Evolutionary conservation across 2,888 invertebrate species (phyloP), one percentile per base, ranked within the genome.

Genomic region (Pyrrhia umbra): DNA sequence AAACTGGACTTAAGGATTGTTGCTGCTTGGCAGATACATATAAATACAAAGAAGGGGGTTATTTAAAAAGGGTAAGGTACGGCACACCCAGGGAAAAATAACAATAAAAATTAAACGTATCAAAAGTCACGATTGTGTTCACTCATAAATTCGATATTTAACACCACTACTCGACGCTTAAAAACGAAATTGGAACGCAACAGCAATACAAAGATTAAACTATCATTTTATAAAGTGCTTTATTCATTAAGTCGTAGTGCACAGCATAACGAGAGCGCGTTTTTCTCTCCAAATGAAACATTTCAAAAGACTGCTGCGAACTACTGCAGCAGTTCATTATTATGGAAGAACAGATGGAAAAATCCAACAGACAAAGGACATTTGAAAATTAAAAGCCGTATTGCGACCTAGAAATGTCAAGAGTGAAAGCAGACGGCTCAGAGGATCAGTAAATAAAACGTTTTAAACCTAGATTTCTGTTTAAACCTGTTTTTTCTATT

Each of bases 321-420:
- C 85, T 80, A 82, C 75, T 85, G 75, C 71, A 72, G 67, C 82
- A 80, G 84, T 85, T 88, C 87, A 89, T 91, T 91, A 90, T 90
- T 82, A 82, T 88, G 81, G 82, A 64, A 79, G 80, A 83, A 83
- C 80, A 78, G 83, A 81, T 79, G 73, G 69, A 72, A 78, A 82
- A 76, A 79, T 69, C 74, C 65, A 64, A 66, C 65, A 79, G 80
- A 85, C 84, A 87, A 88, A 87, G 83, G 80, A 84, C 83, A 88
- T 86, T 88, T 85, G 63, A 80, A 84, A 86, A 86, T 88, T 87
- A 85, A 89, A 88, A 81, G 71, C 77, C 65, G 67, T 59, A 42
- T 61, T 50, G 51, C 27, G 50, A 57, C 64, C 60, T 45, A 70
- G 62, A 70, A 63, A 56, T 46, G 54, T 57, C 58, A 37, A 21